phyloP scores from a whole-genome alignment of 2,113 vertebrate genomes.

The Tylochromis polylepis region DNA sequence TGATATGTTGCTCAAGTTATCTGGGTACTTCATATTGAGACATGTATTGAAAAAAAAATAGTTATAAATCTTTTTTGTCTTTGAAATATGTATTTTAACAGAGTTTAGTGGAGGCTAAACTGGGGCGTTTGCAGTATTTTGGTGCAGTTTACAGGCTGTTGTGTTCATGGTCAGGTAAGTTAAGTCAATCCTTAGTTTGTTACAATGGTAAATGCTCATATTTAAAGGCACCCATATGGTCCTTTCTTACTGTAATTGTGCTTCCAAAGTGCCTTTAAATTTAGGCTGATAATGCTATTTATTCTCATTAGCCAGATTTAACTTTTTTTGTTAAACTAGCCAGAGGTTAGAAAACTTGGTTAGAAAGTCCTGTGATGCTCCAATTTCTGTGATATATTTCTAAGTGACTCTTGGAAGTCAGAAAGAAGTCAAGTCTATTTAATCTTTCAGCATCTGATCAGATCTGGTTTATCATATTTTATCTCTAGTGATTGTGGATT shows the following conservation, averaged over 20 bases:
- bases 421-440: neutral
- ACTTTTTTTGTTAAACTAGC: too few relatives aligned
- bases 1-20: neutral
- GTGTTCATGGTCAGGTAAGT: neutral
- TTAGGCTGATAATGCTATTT: neutral
- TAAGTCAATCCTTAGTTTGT: neutral
- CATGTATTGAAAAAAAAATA: neutral
- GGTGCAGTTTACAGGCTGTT: neutral
- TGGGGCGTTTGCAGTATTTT: neutral
- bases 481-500: neutral
- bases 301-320: neutral
- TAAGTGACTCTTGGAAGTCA: neutral
- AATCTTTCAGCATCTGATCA: neutral
- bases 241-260: neutral
- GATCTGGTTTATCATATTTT: neutral
- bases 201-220: neutral
- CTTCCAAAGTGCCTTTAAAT: neutral
- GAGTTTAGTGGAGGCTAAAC: neutral
- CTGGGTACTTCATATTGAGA: neutral
- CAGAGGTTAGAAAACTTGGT: neutral
- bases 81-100: neutral
- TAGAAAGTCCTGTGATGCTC: neutral
- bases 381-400: neutral
- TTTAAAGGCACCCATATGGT: neutral
- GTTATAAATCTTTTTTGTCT: neutral